These are phyloP conservation scores for Tauraco erythrolophus DNA, from an alignment of 2,113 vertebrate genomes.

Conservation along the genomic window DNA sequence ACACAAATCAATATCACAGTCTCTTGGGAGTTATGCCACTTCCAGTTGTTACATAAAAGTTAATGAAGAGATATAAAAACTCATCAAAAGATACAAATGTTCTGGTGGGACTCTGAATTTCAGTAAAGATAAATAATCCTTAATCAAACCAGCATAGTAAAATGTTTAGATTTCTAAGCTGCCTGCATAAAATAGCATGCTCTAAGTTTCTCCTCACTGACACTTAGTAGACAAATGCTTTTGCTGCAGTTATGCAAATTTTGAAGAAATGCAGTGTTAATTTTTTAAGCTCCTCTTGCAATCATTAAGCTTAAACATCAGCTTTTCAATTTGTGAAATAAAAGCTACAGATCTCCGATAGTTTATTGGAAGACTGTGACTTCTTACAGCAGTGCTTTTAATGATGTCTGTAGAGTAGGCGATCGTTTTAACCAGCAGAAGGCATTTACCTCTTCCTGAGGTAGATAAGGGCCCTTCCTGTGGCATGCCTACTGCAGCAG, in stretches of 20 bases:
- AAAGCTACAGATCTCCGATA: not conserved
- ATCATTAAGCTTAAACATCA: not conserved
- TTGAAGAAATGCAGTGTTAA: not conserved
- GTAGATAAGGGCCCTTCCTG: not conserved
- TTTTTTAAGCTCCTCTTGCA: not conserved
- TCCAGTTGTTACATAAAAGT: not conserved
- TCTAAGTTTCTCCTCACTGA: not conserved
- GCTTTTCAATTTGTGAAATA: not conserved
- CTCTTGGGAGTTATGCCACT: not conserved
- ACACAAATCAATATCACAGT: not conserved
- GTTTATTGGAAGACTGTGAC: not conserved
- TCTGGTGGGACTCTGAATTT: not conserved
- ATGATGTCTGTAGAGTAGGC: not conserved
- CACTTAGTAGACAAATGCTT: not conserved
- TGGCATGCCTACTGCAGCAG: not conserved
- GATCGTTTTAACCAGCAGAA: not conserved
- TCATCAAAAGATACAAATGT: not conserved
- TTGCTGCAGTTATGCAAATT: not conserved
- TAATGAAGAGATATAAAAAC: not conserved
- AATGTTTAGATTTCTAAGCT: not conserved
- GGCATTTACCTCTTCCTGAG: not conserved
- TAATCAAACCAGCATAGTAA: not conserved
- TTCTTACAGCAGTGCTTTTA: not conserved
- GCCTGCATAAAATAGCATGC: not conserved
- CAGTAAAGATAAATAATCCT: not conserved